Conservation (phyloP, 1,140 invertebrate species). For the Agrilus planipennis region DNA sequence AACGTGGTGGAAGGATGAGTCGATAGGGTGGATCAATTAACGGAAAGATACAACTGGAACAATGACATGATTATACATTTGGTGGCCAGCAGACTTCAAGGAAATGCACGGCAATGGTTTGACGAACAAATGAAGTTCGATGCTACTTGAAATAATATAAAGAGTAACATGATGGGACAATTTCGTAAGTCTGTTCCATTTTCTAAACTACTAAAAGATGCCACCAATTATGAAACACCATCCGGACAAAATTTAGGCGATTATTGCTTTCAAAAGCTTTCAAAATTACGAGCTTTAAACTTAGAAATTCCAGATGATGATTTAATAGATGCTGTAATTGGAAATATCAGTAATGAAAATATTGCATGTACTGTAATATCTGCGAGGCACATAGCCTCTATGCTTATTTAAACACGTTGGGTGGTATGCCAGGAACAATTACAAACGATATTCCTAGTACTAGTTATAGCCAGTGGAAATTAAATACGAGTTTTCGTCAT, state of each 20-base stretch:
- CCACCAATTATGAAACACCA: slow-evolving; percentile 7
- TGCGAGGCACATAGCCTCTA: slow-evolving; percentile 5
- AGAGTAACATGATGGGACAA: background rate
- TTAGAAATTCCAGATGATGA: slow-evolving; percentile 9
- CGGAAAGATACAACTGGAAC: background rate
- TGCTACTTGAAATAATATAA: background rate
- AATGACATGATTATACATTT: slow-evolving; percentile 1
- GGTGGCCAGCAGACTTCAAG: background rate
- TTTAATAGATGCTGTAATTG: slow-evolving; percentile 10
- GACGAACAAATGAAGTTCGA: background rate
- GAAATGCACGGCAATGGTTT: background rate
- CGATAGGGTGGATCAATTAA: background rate
- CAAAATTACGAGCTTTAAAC: slow-evolving; percentile 10
- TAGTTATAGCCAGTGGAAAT: background rate
- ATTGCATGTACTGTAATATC: slow-evolving; percentile 1
- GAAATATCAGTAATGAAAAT: slow-evolving; percentile 6
- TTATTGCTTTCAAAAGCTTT: slow-evolving; percentile 13
- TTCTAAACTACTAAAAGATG: slow-evolving; percentile 8
- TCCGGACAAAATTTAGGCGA: slow-evolving; percentile 11
- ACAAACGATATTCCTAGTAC: background rate
- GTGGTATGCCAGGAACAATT: slow-evolving; percentile 4
- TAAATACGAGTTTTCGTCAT: no score
- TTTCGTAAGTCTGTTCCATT: slow-evolving; percentile 6
- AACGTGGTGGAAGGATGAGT: background rate
- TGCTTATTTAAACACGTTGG: slow-evolving; percentile 10